Percentiles rank a stretch among this genome's conserved stretches.
Conservation (phyloP, 1,140 invertebrate species). For the Brachionus koreanus region DNA sequence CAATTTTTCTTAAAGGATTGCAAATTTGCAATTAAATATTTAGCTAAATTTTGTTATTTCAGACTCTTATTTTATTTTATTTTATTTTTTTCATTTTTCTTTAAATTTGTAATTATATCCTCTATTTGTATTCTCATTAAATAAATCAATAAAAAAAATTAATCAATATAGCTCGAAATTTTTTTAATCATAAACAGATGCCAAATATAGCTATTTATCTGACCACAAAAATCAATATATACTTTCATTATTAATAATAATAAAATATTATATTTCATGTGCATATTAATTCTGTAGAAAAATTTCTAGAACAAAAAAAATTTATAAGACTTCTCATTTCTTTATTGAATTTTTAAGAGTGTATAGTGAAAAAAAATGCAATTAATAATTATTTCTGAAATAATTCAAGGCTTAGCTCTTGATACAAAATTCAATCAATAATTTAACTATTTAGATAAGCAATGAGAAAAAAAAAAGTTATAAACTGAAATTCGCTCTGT, state of each 20-base stretch:
- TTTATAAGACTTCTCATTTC: neutral
- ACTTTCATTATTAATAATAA: neutral
- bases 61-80: neutral
- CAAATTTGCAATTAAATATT: neutral
- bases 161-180: neutral
- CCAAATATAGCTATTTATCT: neutral
- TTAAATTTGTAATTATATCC: neutral
- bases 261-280: neutral
- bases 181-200: neutral
- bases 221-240: conserved; percentile 7
- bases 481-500: neutral
- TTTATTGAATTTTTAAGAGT: neutral
- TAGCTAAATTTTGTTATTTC: neutral
- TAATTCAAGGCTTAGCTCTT: neutral
- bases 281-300: neutral
- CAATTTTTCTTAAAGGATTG: neutral
- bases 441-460: neutral
- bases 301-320: neutral
- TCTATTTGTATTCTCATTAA: neutral
- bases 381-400: too few species aligned
- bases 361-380: too few species aligned
- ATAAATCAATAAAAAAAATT: neutral
- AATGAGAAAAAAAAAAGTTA: neutral
- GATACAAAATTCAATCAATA: neutral
- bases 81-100: neutral